phyloP scores from a whole-genome alignment of 2,797 vertebrate genomes.

The Macropus fuliginosus region DNA sequence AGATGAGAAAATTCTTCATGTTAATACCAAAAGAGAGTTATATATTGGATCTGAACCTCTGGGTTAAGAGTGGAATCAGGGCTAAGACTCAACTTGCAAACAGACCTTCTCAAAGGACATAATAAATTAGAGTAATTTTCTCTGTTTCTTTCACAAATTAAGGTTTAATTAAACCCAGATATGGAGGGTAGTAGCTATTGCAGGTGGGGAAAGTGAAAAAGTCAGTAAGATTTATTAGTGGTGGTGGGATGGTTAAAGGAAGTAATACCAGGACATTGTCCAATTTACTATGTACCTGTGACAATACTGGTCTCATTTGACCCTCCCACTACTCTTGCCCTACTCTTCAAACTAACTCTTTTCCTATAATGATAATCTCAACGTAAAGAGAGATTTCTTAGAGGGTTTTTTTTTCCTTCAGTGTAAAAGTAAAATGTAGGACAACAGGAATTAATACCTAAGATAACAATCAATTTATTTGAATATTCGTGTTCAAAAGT shows the following conservation, averaged over 20 bases:
- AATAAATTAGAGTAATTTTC: background rate
- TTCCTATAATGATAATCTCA: background rate
- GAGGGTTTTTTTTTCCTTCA: background rate
- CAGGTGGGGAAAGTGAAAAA: background rate
- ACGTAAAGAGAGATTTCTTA: background rate
- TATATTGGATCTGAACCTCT: background rate
- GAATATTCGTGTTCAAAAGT: constrained; percentile 39
- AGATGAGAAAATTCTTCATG: background rate
- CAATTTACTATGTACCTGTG: background rate
- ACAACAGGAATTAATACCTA: background rate
- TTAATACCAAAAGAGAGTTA: background rate
- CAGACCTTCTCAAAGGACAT: background rate
- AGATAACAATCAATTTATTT: constrained; percentile 49
- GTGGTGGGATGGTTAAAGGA: background rate
- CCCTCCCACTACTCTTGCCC: background rate
- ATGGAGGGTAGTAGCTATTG: background rate
- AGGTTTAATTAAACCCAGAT: background rate
- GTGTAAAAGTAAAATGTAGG: background rate
- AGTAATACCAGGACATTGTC: background rate
- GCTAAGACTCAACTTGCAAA: background rate
- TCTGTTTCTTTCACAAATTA: background rate
- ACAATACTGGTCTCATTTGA: background rate
- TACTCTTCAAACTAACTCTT: background rate
- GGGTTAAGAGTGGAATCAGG: background rate
- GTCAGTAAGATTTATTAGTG: background rate